These are phyloP conservation scores for Oreochromis niloticus DNA, from an alignment of 2,113 vertebrate species.

Conservation along the genomic window DNA sequence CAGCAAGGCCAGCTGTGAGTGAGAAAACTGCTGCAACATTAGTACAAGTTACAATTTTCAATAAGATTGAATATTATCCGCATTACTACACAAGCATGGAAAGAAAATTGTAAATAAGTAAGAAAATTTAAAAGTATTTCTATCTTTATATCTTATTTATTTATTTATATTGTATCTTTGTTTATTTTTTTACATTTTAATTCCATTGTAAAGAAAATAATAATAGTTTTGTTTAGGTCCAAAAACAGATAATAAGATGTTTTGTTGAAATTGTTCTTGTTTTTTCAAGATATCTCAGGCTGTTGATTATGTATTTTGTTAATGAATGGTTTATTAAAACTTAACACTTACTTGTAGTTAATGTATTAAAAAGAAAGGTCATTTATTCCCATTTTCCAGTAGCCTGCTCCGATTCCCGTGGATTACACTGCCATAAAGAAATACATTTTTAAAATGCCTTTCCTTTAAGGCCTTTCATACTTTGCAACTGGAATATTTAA, in stretches of 20 bases:
- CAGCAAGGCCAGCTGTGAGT: background rate
- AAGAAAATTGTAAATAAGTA: background rate
- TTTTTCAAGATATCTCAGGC: background rate
- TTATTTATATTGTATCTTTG: too few species aligned
- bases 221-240: background rate
- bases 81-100: background rate
- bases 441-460: background rate
- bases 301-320: background rate
- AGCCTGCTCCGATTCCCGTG: background rate
- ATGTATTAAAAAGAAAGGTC: background rate
- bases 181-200: background rate
- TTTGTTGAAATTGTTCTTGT: background rate
- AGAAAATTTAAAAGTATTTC: background rate
- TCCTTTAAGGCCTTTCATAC: background rate
- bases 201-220: background rate
- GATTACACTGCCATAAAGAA: background rate
- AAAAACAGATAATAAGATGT: background rate
- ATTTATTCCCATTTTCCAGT: background rate
- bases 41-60: background rate
- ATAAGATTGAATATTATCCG: background rate
- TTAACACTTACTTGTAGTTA: background rate
- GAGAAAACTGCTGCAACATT: background rate
- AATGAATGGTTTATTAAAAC: background rate
- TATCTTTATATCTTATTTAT: background rate
- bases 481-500: background rate